Evolutionary conservation across 2,888 invertebrate species (phyloP).

Genomic region (Malachius bipustulatus): DNA sequence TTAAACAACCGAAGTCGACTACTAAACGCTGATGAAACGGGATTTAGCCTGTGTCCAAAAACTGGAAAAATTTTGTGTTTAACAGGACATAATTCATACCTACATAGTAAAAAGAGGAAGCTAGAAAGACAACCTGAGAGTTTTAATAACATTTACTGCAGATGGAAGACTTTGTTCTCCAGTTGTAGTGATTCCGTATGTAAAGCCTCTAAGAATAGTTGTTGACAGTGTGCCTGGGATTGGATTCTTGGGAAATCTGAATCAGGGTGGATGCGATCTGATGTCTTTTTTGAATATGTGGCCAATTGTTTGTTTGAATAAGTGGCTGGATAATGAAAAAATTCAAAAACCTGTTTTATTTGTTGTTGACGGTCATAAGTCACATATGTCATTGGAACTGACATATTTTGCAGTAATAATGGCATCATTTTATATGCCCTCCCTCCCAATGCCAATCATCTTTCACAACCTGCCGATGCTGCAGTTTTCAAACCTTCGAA

Average conservation of each 20-base stretch:
- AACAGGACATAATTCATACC: not conserved
- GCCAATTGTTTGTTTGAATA: not conserved
- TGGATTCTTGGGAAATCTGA: conserved; percentile 20
- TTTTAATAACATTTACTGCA: not conserved
- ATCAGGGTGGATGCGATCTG: conserved; percentile 20
- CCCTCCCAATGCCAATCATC: conserved; percentile 9
- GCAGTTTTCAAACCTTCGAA: conserved; percentile 22
- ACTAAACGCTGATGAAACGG: conserved; percentile 28
- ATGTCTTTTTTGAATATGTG: not conserved
- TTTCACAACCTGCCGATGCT: conserved; percentile 22
- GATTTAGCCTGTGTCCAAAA: conserved; percentile 25
- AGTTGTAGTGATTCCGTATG: conserved; percentile 18
- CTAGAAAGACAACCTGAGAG: not conserved
- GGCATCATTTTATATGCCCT: conserved; percentile 3
- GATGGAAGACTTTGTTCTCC: conserved; percentile 15
- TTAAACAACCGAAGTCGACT: conserved; percentile 21
- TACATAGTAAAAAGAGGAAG: not conserved
- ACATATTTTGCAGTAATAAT: not conserved
- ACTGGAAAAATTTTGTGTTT: conserved; percentile 14
- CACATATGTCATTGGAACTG: not conserved
- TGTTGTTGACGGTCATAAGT: not conserved
- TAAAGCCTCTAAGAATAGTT: conserved; percentile 16
- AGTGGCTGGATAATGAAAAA: not conserved
- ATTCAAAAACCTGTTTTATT: not conserved
- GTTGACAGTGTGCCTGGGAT: conserved; percentile 16